phyloP scores from a whole-genome alignment of 2,888 invertebrate genomes.

The Ethmia dodecea region DNA sequence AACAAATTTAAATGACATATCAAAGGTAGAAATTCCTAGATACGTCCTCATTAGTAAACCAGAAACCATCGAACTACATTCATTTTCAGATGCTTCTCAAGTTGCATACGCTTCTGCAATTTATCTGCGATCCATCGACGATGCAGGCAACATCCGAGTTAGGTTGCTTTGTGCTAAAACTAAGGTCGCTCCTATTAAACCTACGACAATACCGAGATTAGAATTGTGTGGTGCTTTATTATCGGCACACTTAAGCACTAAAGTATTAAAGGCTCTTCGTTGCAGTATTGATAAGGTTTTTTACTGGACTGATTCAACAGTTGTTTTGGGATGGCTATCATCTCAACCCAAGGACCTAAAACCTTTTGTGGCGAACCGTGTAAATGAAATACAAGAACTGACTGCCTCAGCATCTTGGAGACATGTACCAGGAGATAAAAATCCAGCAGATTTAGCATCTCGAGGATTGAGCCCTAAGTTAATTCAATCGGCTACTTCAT shows the following conservation, averaged over 20 bases:
- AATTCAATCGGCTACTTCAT: not conserved
- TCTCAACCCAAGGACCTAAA: not conserved
- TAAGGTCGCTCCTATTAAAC: not conserved
- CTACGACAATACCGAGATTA: not conserved
- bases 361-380: not conserved
- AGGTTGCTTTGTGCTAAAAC: not conserved
- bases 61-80: not conserved
- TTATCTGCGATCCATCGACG: not conserved
- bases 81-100: not conserved
- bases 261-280: not conserved
- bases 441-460: not conserved
- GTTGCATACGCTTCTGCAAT: not conserved
- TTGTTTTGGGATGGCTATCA: not conserved
- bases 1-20: too few relatives aligned
- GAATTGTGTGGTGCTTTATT: not conserved
- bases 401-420: not conserved
- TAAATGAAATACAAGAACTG: not conserved
- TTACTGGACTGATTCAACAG: slow-evolving; percentile 1
- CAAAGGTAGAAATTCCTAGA: not conserved
- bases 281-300: not conserved
- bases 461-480: not conserved
- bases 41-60: not conserved
- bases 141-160: not conserved
- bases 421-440: not conserved
- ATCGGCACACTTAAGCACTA: not conserved